Base-by-base conservation (phyloP, 1,140 invertebrate species). In the Pissodes strobi region DNA sequence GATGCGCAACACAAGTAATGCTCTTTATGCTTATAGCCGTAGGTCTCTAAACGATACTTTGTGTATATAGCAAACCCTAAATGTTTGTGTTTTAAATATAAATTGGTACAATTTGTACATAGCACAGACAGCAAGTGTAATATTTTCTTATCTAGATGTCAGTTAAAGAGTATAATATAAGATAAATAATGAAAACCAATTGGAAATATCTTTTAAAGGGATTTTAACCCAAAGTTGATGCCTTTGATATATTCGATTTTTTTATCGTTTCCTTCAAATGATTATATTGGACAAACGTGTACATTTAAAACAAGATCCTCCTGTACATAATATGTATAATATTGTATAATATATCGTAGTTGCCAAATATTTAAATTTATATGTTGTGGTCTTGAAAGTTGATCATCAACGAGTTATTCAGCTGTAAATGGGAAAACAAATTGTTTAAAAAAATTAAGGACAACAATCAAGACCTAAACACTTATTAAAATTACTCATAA, bases 121-220 rank as follows among this genome's bases (percentile, higher is more conserved):
- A 63, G 10, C n/a, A 52, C 19, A 60, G 37, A 60, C 38, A 17
- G 30, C 34, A 30, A 63, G 27, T 64, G 62, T 64, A 64, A 64
- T 64, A 64, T 64, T 64, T 64, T 64, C 62, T 48, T 53, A 57
- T 57, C 49, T 62, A 62, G 39, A 30, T 62, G 59, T 62, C 52
- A 18, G 17, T 41, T 17, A 56, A 60, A 60, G 25, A 17, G 19
- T 55, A 39, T 43, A 9, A 18, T 38, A 9, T 6, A 21, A n/a
- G 17, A 5, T 27, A 51, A 51, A 34, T 8, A 34, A n/a, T 34
- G 30, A 34, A n/a, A 34, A 34, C n/a, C n/a, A 8, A 34, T 34
- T 34, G 30, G 6, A n/a, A 34, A 34, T 34, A 34, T 6, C n/a
- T 34, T 8, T 8, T 34, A 8, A 34, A 34, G 6, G 30, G 6